phyloP scores from a whole-genome alignment of 2,113 vertebrate genomes.

The Hiodon tergisus region DNA sequence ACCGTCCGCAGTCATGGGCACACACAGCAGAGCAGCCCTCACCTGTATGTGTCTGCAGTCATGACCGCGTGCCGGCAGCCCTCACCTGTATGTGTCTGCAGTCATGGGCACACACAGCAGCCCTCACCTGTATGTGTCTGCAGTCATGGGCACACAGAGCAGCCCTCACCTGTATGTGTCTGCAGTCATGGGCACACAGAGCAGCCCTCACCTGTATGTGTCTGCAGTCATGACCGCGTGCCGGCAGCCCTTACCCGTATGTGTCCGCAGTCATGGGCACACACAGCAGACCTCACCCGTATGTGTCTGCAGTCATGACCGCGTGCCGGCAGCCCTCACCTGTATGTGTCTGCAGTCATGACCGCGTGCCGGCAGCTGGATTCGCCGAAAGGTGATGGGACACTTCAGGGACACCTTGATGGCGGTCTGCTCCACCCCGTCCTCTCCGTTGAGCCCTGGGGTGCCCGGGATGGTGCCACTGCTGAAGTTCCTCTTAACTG shows the following conservation, averaged over 20 bases:
- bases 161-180: too few relatives aligned
- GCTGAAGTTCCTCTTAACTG: conserved; percentile 92
- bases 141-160: conserved; percentile 88
- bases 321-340: conserved; percentile 50
- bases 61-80: conserved; percentile 63
- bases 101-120: too few relatives aligned
- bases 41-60: conserved; percentile 66
- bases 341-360: conserved; percentile 94
- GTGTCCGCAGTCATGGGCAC: not conserved
- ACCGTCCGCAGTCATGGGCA: too few relatives aligned
- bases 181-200: too few relatives aligned
- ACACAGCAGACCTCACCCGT: conserved; percentile 52
- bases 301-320: conserved; percentile 37
- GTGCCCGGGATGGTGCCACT: conserved; percentile 87
- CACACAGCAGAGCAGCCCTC: not conserved
- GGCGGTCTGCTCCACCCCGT: conserved; percentile 89
- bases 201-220: conserved; percentile 79
- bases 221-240: conserved; percentile 86
- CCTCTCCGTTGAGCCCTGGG: conserved; percentile 85
- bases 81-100: too few relatives aligned
- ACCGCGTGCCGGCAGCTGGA: conserved; percentile 89
- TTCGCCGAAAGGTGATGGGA: conserved; percentile 92
- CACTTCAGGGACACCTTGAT: conserved; percentile 96
- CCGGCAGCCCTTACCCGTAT: too few relatives aligned
- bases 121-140: conserved; percentile 85